Evolutionary conservation across 2,797 vertebrate species (phyloP).

Genomic region (Brachymystax lenok): DNA sequence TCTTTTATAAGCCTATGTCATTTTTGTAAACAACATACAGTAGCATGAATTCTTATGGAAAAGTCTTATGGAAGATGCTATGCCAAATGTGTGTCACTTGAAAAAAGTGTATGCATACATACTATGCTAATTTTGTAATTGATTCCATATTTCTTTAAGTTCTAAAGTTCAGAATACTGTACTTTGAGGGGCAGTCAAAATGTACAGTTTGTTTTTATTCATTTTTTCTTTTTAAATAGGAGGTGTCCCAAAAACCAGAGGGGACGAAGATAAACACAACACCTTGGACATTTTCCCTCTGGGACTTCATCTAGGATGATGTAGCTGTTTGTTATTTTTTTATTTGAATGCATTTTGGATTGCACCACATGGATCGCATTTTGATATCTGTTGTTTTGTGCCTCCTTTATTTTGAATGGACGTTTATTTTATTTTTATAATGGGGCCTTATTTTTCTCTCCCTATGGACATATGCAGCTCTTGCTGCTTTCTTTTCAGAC

Average conservation of each 20-base stretch:
- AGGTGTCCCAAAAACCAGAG: conserved; percentile 96
- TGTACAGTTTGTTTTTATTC: not conserved
- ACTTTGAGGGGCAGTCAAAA: not conserved
- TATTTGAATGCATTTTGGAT: conserved; percentile 30
- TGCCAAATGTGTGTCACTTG: not conserved
- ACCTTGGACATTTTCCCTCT: conserved; percentile 94
- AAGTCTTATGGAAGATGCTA: not conserved
- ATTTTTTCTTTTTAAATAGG: conserved; percentile 64
- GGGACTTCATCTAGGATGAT: conserved; percentile 96
- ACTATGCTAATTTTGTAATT: too few species aligned
- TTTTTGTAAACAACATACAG: not conserved
- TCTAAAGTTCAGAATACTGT: too few species aligned
- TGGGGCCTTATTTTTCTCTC: conserved; percentile 9
- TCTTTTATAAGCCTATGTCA: not conserved
- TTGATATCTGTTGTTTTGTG: conserved; percentile 84
- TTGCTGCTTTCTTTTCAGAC: not conserved
- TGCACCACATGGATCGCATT: conserved; percentile 84
- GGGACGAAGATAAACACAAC: conserved; percentile 96
- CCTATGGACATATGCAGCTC: conserved; percentile 5
- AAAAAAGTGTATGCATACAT: not conserved
- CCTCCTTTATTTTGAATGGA: conserved; percentile 57
- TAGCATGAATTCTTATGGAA: not conserved
- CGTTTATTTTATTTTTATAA: conserved; percentile 53
- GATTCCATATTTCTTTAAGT: too few species aligned
- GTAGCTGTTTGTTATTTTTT: conserved; percentile 82